A percentile compares a stretch with the other conserved stretches of the same genome.
Conservation (phyloP, 2,888 invertebrate species). For the Dicroscelio sp. region DNA sequence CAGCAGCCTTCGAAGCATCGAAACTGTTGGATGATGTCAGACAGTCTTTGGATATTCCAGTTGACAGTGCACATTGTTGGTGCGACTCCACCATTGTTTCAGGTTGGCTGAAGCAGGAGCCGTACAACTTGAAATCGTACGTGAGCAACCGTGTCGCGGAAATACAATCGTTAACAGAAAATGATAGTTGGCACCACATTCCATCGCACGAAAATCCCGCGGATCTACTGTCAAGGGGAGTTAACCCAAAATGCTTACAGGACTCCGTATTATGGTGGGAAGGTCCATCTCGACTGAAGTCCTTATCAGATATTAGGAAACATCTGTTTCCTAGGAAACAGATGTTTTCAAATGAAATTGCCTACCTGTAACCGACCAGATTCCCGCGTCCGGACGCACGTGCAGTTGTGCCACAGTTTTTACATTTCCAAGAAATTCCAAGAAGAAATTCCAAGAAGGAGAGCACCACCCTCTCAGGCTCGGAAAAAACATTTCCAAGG, state of each 20-base stretch:
- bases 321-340: too few relatives aligned
- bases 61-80: conserved; percentile 10
- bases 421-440: conserved; percentile 27
- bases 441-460: conserved; percentile 44
- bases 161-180: neutral
- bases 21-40: too few relatives aligned
- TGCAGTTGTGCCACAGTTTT: conserved; percentile 19
- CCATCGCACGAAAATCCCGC: neutral
- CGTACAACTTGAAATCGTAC: neutral
- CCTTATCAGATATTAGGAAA: too few relatives aligned
- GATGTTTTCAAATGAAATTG: conserved; percentile 22
- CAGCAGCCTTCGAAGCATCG: too few relatives aligned
- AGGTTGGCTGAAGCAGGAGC: neutral
- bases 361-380: neutral
- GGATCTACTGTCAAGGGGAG: neutral
- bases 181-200: neutral
- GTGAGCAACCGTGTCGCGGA: neutral
- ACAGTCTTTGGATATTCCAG: conserved; percentile 27
- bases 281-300: too few relatives aligned
- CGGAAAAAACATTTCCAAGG: conserved; percentile 37
- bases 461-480: conserved; percentile 22
- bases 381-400: conserved; percentile 36
- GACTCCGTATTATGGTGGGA: neutral
- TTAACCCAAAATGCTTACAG: neutral
- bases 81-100: neutral